A percentile compares a stretch with the other conserved stretches of the same genome.
phyloP scores from a whole-genome alignment of 2,113 vertebrate species.

The Carassius auratus region DNA sequence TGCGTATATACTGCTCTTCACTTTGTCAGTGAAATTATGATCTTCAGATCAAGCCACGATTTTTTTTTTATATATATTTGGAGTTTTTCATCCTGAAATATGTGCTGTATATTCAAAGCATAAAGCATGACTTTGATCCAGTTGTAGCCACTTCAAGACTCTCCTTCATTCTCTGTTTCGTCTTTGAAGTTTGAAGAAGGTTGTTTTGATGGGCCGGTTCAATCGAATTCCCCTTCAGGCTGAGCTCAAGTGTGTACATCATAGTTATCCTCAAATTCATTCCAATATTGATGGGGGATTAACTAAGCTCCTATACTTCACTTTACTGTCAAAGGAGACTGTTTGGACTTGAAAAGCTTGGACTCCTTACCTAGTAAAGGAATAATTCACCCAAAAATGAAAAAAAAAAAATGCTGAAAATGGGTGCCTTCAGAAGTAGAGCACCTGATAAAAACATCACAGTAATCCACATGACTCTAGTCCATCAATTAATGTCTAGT shows the following conservation, averaged over 20 bases:
- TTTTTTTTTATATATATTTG: not conserved
- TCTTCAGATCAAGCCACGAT: not conserved
- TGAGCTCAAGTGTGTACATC: not conserved
- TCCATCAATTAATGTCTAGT: no score
- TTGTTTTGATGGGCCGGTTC: slow-evolving; percentile 46
- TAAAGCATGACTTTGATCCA: slow-evolving; percentile 1
- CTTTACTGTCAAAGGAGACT: not conserved
- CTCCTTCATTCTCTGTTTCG: slow-evolving; percentile 6
- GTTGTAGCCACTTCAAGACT: slow-evolving; percentile 32
- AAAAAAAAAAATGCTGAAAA: no score
- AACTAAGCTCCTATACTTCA: not conserved
- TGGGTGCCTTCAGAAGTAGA: no score
- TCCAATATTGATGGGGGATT: not conserved
- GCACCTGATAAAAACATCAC: no score
- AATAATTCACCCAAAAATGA: no score
- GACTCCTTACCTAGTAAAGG: no score
- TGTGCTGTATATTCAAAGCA: not conserved
- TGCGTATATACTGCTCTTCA: slow-evolving; percentile 36
- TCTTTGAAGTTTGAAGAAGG: slow-evolving; percentile 46
- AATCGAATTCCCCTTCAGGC: slow-evolving; percentile 52
- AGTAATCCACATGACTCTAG: no score
- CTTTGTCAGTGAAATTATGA: slow-evolving; percentile 42
- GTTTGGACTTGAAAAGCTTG: not conserved
- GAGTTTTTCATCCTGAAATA: not conserved
- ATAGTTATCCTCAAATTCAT: not conserved